These are phyloP conservation scores for Tachina lurida DNA, from an alignment of 2,888 invertebrate genomes.

Conservation along the genomic window DNA sequence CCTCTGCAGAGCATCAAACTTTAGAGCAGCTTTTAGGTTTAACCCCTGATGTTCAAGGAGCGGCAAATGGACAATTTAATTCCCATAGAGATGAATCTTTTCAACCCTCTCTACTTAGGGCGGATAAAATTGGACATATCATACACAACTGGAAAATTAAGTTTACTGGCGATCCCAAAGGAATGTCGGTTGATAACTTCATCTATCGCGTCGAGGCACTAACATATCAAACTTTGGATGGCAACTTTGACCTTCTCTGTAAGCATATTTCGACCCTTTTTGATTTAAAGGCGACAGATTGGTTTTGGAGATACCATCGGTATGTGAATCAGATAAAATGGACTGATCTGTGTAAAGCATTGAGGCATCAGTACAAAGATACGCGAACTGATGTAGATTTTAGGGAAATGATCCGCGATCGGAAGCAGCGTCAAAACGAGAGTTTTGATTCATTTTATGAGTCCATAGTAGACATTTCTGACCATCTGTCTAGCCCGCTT, in stretches of 20 bases:
- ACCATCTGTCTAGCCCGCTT: too few species aligned
- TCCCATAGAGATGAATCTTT: too few species aligned
- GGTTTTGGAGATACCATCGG: slow-evolving; percentile 9
- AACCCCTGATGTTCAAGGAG: neutral
- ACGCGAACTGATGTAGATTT: too few species aligned
- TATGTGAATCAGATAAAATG: neutral
- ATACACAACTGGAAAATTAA: slow-evolving; percentile 17
- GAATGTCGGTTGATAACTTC: slow-evolving; percentile 18
- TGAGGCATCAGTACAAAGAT: too few species aligned
- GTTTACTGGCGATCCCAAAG: slow-evolving; percentile 1
- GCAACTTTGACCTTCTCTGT: too few species aligned
- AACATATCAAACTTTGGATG: slow-evolving; percentile 13
- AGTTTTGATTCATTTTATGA: too few species aligned
- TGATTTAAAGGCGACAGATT: neutral
- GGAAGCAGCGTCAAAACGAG: too few species aligned
- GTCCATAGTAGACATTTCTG: too few species aligned
- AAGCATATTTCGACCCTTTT: neutral
- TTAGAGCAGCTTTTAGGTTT: neutral
- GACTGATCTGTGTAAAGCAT: too few species aligned
- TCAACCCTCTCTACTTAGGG: too few species aligned
- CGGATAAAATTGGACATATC: slow-evolving; percentile 20
- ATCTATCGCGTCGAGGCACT: slow-evolving; percentile 5
- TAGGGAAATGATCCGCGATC: too few species aligned
- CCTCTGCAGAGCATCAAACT: neutral
- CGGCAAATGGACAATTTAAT: too few species aligned